A percentile compares a stretch with the other conserved stretches of the same genome.
Evolutionary conservation across 2,888 invertebrate species (phyloP).

Genomic region (Meghimatium bilineatum): DNA sequence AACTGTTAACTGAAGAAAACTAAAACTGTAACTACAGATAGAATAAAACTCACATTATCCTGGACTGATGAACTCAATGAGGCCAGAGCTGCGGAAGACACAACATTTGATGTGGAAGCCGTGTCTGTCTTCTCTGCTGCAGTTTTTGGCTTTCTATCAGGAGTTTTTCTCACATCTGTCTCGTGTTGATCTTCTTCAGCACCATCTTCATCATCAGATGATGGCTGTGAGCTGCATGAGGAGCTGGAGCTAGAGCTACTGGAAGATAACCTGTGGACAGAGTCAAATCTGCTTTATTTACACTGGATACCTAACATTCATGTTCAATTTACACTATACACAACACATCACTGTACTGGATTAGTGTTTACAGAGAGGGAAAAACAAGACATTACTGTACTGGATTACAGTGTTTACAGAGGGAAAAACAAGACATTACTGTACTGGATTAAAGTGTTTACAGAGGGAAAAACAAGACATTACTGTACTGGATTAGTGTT

Average conservation of each 20-base stretch:
- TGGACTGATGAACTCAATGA: background rate
- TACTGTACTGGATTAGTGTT: too few species aligned
- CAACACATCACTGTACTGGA: too few species aligned
- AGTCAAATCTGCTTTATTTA: background rate
- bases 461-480: too few species aligned
- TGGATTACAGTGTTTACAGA: too few species aligned
- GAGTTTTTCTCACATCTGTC: background rate
- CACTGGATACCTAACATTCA: too few species aligned
- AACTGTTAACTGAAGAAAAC: too few species aligned
- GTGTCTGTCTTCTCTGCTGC: constrained; percentile 2
- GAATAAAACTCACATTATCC: background rate
- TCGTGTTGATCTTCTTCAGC: background rate
- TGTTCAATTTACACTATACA: too few species aligned
- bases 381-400: too few species aligned
- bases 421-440: too few species aligned
- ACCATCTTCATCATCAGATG: background rate
- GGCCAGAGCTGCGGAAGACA: background rate
- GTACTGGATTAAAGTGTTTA: too few species aligned
- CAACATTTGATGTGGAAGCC: background rate
- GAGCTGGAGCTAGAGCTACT: constrained; percentile 28
- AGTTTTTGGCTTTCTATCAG: background rate
- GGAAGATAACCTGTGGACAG: constrained; percentile 22
- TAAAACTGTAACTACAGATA: background rate
- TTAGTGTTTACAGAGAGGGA: too few species aligned
- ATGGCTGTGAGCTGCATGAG: background rate